Conservation (phyloP, 2,888 invertebrate genomes). For the Allygus modestus region DNA sequence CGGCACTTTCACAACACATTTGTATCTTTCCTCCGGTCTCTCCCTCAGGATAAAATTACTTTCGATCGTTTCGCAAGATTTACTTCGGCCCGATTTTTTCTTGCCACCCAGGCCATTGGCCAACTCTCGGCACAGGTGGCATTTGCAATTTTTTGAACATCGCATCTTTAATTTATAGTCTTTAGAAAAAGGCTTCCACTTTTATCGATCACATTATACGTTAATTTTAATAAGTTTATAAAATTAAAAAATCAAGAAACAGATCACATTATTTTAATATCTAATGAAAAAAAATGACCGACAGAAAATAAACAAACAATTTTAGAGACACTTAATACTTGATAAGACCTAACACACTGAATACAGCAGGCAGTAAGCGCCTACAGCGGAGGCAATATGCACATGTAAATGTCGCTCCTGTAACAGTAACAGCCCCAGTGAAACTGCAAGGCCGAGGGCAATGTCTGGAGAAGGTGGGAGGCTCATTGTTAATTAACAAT, state of each 20-base stretch:
- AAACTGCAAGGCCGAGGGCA: constrained; percentile 51
- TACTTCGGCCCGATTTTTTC: constrained; percentile 48
- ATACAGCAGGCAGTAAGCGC: too few species aligned
- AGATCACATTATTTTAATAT: too few species aligned
- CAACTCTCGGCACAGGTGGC: constrained; percentile 86
- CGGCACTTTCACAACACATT: constrained; percentile 68
- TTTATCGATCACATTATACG: not conserved
- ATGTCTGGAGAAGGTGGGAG: constrained; percentile 29
- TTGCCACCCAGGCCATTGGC: constrained; percentile 61
- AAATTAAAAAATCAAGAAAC: not conserved
- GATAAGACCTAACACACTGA: too few species aligned
- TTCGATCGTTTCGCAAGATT: constrained; percentile 49
- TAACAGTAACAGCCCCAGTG: constrained; percentile 36
- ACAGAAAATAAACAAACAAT: too few species aligned
- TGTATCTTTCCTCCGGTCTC: constrained; percentile 65
- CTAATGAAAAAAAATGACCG: too few species aligned
- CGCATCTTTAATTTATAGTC: constrained; percentile 75
- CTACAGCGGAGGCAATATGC: not conserved
- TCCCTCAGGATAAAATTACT: constrained; percentile 68
- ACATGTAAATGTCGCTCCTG: constrained; percentile 23
- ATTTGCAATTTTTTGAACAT: constrained; percentile 85
- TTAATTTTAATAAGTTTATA: not conserved
- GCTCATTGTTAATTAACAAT: constrained; percentile 56
- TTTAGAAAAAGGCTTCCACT: not conserved
- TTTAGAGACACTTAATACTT: too few species aligned